Conservation (phyloP, 2,797 vertebrate species). For the Artibeus jamaicensis region DNA sequence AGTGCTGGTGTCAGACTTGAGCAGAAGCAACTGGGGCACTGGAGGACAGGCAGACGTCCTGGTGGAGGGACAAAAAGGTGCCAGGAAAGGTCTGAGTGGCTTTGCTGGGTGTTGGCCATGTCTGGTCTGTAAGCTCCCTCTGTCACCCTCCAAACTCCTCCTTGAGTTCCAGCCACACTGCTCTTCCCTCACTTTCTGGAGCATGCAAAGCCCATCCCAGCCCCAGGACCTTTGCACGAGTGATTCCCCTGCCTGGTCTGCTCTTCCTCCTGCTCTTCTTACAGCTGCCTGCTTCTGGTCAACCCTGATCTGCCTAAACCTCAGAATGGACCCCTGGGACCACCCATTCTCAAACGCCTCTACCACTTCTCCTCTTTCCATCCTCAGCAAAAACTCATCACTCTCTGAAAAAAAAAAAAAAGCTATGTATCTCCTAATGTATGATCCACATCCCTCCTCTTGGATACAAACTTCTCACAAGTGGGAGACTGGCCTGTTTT, state of each 20-base stretch:
- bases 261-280: not conserved
- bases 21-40: not conserved
- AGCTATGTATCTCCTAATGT: not conserved
- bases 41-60: not conserved
- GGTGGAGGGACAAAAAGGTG: not conserved
- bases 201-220: not conserved
- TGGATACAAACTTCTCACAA: not conserved
- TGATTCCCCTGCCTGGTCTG: not conserved
- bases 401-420: not conserved
- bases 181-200: not conserved
- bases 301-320: not conserved
- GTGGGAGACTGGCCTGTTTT: not conserved
- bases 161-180: not conserved
- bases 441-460: not conserved
- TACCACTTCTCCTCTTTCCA: not conserved
- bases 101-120: not conserved
- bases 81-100: not conserved
- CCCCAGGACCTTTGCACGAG: not conserved
- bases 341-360: not conserved
- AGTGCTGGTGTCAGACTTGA: too few relatives aligned
- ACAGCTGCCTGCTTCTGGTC: not conserved
- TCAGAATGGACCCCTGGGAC: not conserved
- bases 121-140: not conserved
- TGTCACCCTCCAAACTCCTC: not conserved
- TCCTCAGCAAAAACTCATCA: not conserved